Evolutionary conservation across 2,797 vertebrate species (phyloP), one percentile per base, ranked within the genome.

Genomic region (Lindbergichthys nudifrons): DNA sequence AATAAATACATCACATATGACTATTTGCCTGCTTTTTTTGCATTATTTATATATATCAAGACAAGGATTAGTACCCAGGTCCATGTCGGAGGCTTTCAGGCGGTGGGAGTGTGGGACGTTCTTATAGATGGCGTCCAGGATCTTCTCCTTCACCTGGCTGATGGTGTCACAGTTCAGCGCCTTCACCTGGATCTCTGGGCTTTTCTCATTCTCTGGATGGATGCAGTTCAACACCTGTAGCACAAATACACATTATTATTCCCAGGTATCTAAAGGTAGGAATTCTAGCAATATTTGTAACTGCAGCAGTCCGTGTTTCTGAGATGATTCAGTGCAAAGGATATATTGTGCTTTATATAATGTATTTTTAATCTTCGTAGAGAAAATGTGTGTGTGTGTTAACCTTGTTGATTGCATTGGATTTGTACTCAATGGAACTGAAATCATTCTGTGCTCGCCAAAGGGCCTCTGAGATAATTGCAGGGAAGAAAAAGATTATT

Each of bases 131-230:
- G 98, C 97, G 2, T 99, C 98, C 1, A 99, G 95, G 78, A 99
- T 98, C 91, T 99, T 99, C 92, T 99, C 98, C 88, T 99, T 99
- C 84, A 98, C 97, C 82, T 99, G 98, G 0, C 96, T 99, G 90
- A 99, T 97, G 84, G 98, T 99, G 90, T 99, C 98, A 2, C 98
- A 99, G 88, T 99, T 99, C 61, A 99, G 92, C 61, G 96, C 96
- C 93, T 99, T 99, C 78, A 98, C 98, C 0, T 98, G 97, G 80
- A 99, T 96, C 94, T 99, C 98, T 0, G 96, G 94, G 61, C 96
- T 98, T 90, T 98, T 99, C 90, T 96, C 96, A 0, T 96, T 98
- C 89, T 99, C 97, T 0, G 97, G 97, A 81, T 97, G 98, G 86
- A 98, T 96, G 10, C 98, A 99, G 92, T 98, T 99, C 84, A 98